Base-by-base conservation (phyloP, 2,797 vertebrate genomes). In the Pantherophis alleghaniensis region DNA sequence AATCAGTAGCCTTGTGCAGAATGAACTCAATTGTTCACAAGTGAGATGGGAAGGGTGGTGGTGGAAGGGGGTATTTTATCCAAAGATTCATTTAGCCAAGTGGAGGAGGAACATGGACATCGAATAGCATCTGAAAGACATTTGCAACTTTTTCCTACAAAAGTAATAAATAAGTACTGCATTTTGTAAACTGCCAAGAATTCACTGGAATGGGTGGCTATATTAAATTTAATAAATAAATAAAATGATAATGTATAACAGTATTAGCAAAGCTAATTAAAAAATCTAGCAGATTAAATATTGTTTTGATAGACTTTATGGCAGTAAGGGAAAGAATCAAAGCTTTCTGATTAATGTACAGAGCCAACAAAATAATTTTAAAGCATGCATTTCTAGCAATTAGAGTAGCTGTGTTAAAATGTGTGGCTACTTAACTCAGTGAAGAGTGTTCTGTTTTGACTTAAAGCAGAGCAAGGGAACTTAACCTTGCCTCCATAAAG, bases 391-490 rank as follows among this genome's bases (percentile, higher is more conserved):
- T 61, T 51, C 12, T 60, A 55, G 69, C 5, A 26, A 53, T 11
- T 42, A 6, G n/a, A 74, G 14, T 74, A 37, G 0, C 22, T 2
- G 59, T 86, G 56, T 24, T 93, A n/a, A 47, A 57, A 9, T 57
- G 53, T 10, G 61, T 53, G 47, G 93, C 86, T 89, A 93, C 87
- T 9, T 94, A 66, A 91, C 53, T 42, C 60, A 79, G 57, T 20
- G 61, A 3, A 91, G 14, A 2, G 51, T 10, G 88, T 88, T 90
- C 16, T 93, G 6, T 56, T 16, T 92, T 87, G 59, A 63, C 74
- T 83, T 83, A 83, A 79, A 47, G 69, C 37, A 47, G 37, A 47
- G 20, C 12, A 47, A 37, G 24, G 42, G 74, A 47, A 83, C 20
- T 83, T 79, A 42, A 42, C 4, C 37, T 79, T 47, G 20, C 20